phyloP scores from a whole-genome alignment of 1,140 invertebrate genomes.

The Arion vulgaris region DNA sequence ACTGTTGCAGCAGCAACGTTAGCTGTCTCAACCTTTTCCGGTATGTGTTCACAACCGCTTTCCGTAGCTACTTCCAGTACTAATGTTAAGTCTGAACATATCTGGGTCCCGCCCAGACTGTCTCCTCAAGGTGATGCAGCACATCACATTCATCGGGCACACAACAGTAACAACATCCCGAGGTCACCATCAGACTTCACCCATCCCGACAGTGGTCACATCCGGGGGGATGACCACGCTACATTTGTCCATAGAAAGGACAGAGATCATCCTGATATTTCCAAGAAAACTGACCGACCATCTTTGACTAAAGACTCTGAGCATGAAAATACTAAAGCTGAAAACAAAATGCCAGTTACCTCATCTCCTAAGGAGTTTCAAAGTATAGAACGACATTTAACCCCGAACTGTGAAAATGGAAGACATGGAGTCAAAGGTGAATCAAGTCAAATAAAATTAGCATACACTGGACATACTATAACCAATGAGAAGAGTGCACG shows the following conservation, averaged over 20 bases:
- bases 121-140: neutral
- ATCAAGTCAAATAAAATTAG: no score
- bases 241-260: neutral
- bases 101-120: conserved; percentile 26
- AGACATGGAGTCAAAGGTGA: neutral
- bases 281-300: neutral
- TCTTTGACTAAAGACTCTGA: neutral
- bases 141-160: neutral
- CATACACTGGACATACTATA: neutral
- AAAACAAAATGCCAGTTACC: neutral
- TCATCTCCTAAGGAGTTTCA: neutral
- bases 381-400: conserved; percentile 12
- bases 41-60: neutral
- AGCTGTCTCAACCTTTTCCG: neutral
- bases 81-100: conserved; percentile 35
- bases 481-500: neutral
- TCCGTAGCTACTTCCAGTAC: conserved; percentile 14
- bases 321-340: neutral
- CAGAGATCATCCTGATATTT: neutral
- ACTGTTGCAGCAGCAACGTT: conserved; percentile 5
- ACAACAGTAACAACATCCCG: neutral
- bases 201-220: neutral
- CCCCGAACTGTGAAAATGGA: neutral
- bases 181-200: neutral
- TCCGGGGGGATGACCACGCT: neutral